Conservation (phyloP, 2,888 invertebrate species). For the Phaonia tiefii region DNA sequence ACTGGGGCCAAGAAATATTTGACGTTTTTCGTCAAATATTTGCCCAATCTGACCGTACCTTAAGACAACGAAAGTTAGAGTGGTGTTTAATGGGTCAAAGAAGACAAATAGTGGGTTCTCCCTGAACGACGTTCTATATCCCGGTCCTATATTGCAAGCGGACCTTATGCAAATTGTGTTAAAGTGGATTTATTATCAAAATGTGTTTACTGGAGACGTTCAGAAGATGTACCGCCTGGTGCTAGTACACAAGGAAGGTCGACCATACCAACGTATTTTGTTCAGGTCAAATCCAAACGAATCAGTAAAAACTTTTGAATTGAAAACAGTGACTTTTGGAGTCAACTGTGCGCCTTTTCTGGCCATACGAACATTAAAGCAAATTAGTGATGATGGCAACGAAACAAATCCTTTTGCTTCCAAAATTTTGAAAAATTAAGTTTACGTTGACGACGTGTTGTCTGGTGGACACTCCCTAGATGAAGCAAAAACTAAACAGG, state of each 20-base stretch:
- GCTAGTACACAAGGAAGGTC: slow-evolving; percentile 46
- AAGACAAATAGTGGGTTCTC: slow-evolving; percentile 49
- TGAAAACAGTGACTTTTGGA: slow-evolving; percentile 65
- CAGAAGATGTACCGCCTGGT: slow-evolving; percentile 68
- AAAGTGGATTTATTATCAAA: slow-evolving; percentile 51
- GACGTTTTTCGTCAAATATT: no score
- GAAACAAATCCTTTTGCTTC: slow-evolving; percentile 40
- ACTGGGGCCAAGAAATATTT: no score
- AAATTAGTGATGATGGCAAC: slow-evolving; percentile 47
- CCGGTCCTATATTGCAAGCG: slow-evolving; percentile 58
- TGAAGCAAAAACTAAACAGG: neutral
- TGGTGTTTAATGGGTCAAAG: slow-evolving; percentile 67
- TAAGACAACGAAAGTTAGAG: slow-evolving; percentile 58
- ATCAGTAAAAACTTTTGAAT: slow-evolving; percentile 38
- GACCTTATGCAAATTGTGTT: slow-evolving; percentile 54
- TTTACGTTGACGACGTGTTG: slow-evolving; percentile 37
- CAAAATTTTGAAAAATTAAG: neutral
- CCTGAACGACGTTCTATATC: slow-evolving; percentile 54
- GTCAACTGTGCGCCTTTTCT: slow-evolving; percentile 63
- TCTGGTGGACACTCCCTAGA: slow-evolving; percentile 9
- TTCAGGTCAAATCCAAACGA: slow-evolving; percentile 29
- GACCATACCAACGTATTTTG: slow-evolving; percentile 59
- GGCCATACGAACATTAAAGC: slow-evolving; percentile 57
- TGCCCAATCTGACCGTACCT: no score
- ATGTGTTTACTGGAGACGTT: slow-evolving; percentile 64